Evolutionary conservation across 1,140 invertebrate genomes (phyloP), one percentile per base, ranked within the genome.

Genomic region (Tetraneura akinire): DNA sequence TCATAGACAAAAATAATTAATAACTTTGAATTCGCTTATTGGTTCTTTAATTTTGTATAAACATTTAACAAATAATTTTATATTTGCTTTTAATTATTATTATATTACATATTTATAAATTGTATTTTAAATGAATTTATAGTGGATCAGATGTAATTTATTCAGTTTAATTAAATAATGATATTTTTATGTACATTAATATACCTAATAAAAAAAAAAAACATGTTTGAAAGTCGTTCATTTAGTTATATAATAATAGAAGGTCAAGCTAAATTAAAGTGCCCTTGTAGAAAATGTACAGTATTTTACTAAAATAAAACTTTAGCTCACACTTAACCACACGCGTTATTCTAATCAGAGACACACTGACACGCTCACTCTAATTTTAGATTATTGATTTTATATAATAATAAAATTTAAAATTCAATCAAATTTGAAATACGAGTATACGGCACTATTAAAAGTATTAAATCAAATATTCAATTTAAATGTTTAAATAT

Each of bases 371-470:
- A 49, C 45, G 23, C 42, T 70, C 32, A 70, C 21, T 21, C 66
- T 47, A 70, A 70, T 47, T 70, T 70, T 49, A 70, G 23, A 70
- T 70, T 70, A 70, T 70, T 26, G 66, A 70, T 70, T 26, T 26
- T 14, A 21, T 47, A 42, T 14, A 16, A 29, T 18, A n/a, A 42
- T 49, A 8, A 26, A 14, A 26, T 68, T 47, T 45, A 68, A 16
- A 26, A 70, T 21, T n/a, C 14, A 16, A 26, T 70, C 9, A 0
- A 47, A 47, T 37, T 37, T 64, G 0, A 1, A 37, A 37, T 10
- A n/a, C n/a, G n/a, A n/a, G n/a, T n/a, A n/a, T n/a, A n/a, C n/a
- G n/a, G n/a, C n/a, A n/a, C n/a, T n/a, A n/a, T n/a, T n/a, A n/a
- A 13, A 32, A 64, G 26, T 32, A 4, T 37, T 8, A 47, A 1